Evolutionary conservation across 2,888 invertebrate genomes (phyloP), one percentile per base, ranked within the genome.

Genomic region (Parnassius glacialis): DNA sequence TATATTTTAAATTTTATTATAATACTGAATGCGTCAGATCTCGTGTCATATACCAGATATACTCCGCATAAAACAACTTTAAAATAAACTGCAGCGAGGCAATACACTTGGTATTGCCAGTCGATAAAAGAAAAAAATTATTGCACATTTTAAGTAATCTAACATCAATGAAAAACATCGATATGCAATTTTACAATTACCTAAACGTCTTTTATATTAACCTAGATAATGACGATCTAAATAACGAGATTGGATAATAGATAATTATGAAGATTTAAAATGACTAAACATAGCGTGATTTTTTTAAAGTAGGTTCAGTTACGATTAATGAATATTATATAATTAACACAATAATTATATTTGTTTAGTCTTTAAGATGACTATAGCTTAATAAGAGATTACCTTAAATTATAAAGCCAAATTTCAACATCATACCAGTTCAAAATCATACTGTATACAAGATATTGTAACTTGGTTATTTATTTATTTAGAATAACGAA

Each of bases 1-100:
- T 69, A 67, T 72, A 68, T 66, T 56, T 67, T 70, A 69, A 13
- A 52, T n/a, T 68, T 69, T 68, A 69, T 66, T 58, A 75, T 84
- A 86, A 85, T 85, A 85, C 85, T 85, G 85, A 76, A 74, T 70
- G 74, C 68, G 68, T 76, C 67, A 77, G 73, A 77, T 79, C 69
- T 57, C 69, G 66, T 68, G 58, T 65, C 68, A 62, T 64, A 63
- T 67, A 65, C 53, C 62, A 63, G 64, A 50, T n/a, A 41, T 51
- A 10, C 34, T 20, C 13, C 42, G 12, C 7, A 41, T 50, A 59
- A 64, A 51, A 25, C 41, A 50, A n/a, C 13, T 48, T 34, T 48
- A 47, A 54, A 7, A n/a, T 41, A 52, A 12, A 52, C 52, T 5
- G n/a, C 12, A 56, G 2, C 34, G 12, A 34, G 1, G 25, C 34